phyloP scores from a whole-genome alignment of 2,888 invertebrate genomes.

The Thereva nobilitata region DNA sequence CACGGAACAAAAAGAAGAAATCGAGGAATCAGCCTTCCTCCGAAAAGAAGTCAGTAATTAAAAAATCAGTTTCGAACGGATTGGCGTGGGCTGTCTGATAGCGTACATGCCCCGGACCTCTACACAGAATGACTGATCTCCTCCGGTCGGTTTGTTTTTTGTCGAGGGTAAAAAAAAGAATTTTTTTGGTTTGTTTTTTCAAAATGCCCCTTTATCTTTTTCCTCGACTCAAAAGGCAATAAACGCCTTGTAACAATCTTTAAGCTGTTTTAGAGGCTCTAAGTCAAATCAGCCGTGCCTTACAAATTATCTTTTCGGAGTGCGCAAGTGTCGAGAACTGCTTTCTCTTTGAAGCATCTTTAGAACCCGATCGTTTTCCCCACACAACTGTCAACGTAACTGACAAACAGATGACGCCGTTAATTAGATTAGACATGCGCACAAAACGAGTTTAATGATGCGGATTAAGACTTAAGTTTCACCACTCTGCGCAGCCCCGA shows the following conservation, averaged over 20 bases:
- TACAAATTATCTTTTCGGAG: background rate
- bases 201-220: no score
- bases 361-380: slow-evolving; percentile 6
- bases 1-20: background rate
- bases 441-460: slow-evolving; percentile 31
- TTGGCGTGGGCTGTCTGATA: slow-evolving; percentile 21
- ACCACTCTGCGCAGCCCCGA: background rate
- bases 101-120: slow-evolving; percentile 7
- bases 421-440: slow-evolving; percentile 34
- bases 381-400: slow-evolving; percentile 9
- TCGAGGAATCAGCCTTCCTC: background rate
- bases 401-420: slow-evolving; percentile 27
- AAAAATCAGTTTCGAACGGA: slow-evolving; percentile 21
- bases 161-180: no score
- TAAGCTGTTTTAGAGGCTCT: slow-evolving; percentile 5
- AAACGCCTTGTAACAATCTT: background rate
- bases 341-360: background rate
- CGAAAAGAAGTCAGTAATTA: slow-evolving; percentile 8
- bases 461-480: slow-evolving; percentile 26
- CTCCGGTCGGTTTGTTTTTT: slow-evolving; percentile 20
- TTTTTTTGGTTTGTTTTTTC: background rate
- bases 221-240: no score
- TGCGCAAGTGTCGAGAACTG: slow-evolving; percentile 12
- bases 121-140: slow-evolving; percentile 24
- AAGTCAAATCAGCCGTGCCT: background rate